Base-by-base conservation (phyloP, 23 tunicate species). In the Styela clava region DNA sequence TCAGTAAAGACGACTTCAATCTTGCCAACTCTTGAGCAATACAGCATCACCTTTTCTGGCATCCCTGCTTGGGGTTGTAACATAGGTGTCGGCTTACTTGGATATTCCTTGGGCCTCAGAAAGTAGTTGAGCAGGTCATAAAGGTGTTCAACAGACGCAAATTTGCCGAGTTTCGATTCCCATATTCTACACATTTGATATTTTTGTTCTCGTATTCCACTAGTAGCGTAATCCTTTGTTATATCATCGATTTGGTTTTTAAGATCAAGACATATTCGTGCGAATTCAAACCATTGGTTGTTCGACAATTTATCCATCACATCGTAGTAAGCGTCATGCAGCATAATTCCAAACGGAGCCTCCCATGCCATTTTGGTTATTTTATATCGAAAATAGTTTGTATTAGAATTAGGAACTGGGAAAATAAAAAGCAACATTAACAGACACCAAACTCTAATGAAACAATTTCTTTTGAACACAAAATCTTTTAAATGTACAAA, bases 311-410 rank as follows among this genome's bases (percentile, higher is more conserved):
- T 33, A 30, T 22, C 77, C 24, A 71, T 71, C 5, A 71, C 77
- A 34, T 71, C 77, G 29, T 71, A 71, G 37, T 71, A 71, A 26
- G 77, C 77, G 16, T 71, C 77, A 3, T 22, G 37, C 12, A 71
- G 35, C 2, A 35, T 28, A 2, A n/a, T 21, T 3, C 70, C 29
- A 34, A 71, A 71, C 32, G 34, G 32, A 3, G 77, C 35, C 35
- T 71, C 77, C 77, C 35, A 71, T 3, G 35, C 77, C 56, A 44
- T 44, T n/a, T n/a, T n/a, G n/a, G n/a, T n/a, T n/a, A n/a, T n/a
- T n/a, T n/a, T n/a, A n/a, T n/a, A n/a, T n/a, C n/a, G n/a, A n/a
- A n/a, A n/a, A n/a, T n/a, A n/a, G n/a, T n/a, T n/a, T n/a, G n/a
- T n/a, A n/a, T n/a, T n/a, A n/a, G n/a, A n/a, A n/a, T n/a, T n/a